Percentiles rank a stretch among this genome's conserved stretches.
Conservation (phyloP, 1,140 invertebrate species). For the Leptinotarsa lineolata region DNA sequence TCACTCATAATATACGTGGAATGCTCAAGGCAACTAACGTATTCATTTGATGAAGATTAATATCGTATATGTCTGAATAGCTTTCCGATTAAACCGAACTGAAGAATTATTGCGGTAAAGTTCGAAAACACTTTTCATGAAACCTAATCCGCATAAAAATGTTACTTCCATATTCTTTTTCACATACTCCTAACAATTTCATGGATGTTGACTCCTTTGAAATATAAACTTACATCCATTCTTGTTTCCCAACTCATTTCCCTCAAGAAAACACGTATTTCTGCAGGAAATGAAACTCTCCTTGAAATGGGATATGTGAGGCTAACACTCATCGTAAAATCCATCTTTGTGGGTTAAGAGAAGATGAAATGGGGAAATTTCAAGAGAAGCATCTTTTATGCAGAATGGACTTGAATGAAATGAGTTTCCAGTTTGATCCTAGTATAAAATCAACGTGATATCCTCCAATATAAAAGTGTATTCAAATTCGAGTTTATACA, state of each 20-base stretch:
- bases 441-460: background rate
- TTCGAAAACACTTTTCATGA: no score
- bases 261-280: background rate
- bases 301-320: background rate
- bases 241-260: background rate
- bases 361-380: background rate
- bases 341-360: background rate
- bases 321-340: background rate
- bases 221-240: background rate
- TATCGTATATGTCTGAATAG: no score
- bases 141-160: no score
- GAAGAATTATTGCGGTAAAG: no score
- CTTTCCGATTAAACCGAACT: no score
- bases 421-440: background rate
- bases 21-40: no score
- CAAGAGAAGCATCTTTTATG: background rate
- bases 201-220: background rate
- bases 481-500: no score
- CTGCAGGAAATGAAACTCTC: constrained; percentile 2
- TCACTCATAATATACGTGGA: no score
- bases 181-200: no score
- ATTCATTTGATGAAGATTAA: no score
- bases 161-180: no score
- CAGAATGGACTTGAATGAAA: background rate
- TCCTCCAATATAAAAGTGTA: no score